These are phyloP conservation scores for Trematocara unimaculatum DNA, from an alignment of 2,113 vertebrate species.

Conservation along the genomic window DNA sequence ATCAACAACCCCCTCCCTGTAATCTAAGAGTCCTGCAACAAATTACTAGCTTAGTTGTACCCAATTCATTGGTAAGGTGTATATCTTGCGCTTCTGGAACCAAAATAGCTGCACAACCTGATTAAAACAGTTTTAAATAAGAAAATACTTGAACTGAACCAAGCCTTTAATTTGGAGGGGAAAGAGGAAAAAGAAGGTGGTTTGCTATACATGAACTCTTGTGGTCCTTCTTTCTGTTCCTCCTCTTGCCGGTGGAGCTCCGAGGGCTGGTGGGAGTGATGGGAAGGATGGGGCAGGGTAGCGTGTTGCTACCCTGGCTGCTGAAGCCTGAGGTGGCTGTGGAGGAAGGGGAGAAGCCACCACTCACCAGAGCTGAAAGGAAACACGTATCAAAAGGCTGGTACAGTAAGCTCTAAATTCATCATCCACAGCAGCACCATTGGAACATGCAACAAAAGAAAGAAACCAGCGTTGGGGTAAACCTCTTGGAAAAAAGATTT, in stretches of 20 bases:
- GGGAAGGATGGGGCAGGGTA: slow-evolving; percentile 61
- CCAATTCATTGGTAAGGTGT: neutral
- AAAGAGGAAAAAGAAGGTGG: neutral
- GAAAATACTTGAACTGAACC: neutral
- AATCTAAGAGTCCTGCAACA: neutral
- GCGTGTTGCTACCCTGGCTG: slow-evolving; percentile 83
- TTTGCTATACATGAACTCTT: slow-evolving; percentile 85
- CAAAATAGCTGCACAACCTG: neutral
- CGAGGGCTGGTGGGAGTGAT: slow-evolving; percentile 84
- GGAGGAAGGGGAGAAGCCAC: slow-evolving; percentile 86
- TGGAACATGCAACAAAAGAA: neutral
- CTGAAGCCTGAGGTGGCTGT: slow-evolving; percentile 82
- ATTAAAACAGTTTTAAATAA: neutral
- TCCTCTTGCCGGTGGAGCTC: slow-evolving; percentile 78
- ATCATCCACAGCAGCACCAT: neutral
- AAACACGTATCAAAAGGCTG: slow-evolving; percentile 27
- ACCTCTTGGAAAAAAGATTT: neutral
- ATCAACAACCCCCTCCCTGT: neutral
- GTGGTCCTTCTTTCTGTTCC: slow-evolving; percentile 86
- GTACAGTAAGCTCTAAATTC: neutral
- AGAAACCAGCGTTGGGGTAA: neutral
- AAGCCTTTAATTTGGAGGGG: neutral
- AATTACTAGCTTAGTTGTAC: neutral
- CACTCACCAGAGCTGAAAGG: slow-evolving; percentile 81
- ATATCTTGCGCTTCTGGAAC: neutral